Percentiles rank a stretch among this genome's conserved stretches.
These are phyloP conservation scores for Spatulosminthurus flaviceps DNA, from an alignment of 2,888 invertebrate species.

Conservation along the genomic window DNA sequence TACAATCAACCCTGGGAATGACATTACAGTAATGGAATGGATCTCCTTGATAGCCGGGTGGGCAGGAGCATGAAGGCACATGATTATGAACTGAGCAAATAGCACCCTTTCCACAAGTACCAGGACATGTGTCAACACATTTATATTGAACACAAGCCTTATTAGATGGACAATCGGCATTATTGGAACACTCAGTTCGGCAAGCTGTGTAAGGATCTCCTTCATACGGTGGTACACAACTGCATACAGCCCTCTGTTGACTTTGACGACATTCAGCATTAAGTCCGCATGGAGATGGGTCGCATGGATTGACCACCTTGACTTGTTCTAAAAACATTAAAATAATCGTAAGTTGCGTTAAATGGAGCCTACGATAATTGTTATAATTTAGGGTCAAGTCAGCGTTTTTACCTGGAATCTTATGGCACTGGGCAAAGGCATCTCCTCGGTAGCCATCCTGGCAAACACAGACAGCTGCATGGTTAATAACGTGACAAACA, in stretches of 20 bases:
- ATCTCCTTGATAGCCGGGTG: constrained; percentile 67
- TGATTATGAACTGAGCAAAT: constrained; percentile 82
- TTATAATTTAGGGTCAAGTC: background rate
- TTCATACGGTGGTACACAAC: constrained; percentile 85
- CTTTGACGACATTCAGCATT: constrained; percentile 49
- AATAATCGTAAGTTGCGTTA: background rate
- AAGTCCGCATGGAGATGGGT: constrained; percentile 68
- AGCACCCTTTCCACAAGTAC: constrained; percentile 80
- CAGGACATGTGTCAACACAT: constrained; percentile 80
- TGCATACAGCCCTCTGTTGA: constrained; percentile 72
- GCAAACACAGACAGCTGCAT: constrained; percentile 76
- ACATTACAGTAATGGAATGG: constrained; percentile 59
- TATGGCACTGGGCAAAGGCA: constrained; percentile 66
- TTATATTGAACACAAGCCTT: constrained; percentile 80
- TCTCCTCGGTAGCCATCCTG: constrained; percentile 74
- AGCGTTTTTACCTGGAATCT: constrained; percentile 41
- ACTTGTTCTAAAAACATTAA: constrained; percentile 9
- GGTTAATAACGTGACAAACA: constrained; percentile 82
- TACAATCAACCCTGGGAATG: constrained; percentile 1
- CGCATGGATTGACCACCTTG: constrained; percentile 65
- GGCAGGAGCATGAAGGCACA: constrained; percentile 76
- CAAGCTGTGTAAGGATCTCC: constrained; percentile 90
- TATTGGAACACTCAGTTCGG: constrained; percentile 83
- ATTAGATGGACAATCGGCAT: constrained; percentile 77
- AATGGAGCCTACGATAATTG: too few relatives aligned